Percentiles rank a stretch among this genome's conserved stretches.
Evolutionary conservation across 2,113 vertebrate genomes (phyloP).

Genomic region (Natator depressus): DNA sequence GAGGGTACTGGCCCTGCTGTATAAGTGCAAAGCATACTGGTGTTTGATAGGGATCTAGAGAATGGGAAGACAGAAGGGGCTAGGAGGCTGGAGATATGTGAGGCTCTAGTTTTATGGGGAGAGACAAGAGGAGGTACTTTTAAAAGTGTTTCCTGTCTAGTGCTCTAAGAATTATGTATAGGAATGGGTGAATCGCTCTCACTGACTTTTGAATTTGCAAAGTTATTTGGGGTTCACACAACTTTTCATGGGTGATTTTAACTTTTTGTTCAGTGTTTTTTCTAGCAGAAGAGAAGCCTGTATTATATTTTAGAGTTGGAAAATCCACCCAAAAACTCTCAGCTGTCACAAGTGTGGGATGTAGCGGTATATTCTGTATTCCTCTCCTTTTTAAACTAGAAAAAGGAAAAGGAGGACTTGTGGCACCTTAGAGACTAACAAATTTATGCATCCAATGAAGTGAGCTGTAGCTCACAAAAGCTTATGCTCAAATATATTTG

Average conservation of each 20-base stretch:
- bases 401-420: too few species aligned
- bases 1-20: background rate
- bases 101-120: accelerated
- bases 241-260: background rate
- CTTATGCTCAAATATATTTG: too few species aligned
- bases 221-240: background rate
- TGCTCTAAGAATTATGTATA: background rate
- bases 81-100: background rate
- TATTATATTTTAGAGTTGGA: background rate
- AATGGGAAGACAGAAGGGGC: background rate
- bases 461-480: too few species aligned
- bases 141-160: background rate
- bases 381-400: background rate
- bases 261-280: background rate
- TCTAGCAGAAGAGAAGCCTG: background rate
- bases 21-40: accelerated
- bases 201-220: background rate
- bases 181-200: background rate
- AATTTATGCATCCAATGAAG: too few species aligned
- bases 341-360: background rate
- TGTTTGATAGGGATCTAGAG: background rate
- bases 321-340: background rate
- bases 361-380: background rate
- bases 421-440: too few species aligned
- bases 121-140: background rate